Evolutionary conservation across 2,113 vertebrate genomes (phyloP).

Genomic region (Tenrec ecaudatus): DNA sequence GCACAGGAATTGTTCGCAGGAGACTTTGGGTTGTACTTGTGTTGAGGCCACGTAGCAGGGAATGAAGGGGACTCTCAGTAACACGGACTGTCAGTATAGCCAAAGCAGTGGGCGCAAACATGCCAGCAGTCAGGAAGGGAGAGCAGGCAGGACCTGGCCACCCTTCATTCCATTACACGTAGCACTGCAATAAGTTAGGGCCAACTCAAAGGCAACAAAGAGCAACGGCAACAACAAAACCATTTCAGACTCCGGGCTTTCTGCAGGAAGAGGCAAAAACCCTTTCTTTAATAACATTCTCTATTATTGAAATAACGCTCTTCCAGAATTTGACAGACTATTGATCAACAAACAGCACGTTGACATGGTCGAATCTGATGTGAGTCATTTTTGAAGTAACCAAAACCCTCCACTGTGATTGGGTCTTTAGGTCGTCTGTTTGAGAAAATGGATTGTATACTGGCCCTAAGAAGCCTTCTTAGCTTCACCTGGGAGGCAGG

Average conservation of each 20-base stretch:
- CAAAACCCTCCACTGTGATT: background rate
- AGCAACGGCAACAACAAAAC: background rate
- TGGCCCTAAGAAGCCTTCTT: slow-evolving; percentile 6
- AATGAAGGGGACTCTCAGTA: background rate
- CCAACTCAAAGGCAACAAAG: background rate
- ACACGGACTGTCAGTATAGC: background rate
- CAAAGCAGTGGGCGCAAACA: background rate
- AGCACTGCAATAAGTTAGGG: background rate
- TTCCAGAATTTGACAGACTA: slow-evolving; percentile 22
- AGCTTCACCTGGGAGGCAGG: background rate
- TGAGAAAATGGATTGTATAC: background rate
- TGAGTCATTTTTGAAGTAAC: slow-evolving; percentile 9
- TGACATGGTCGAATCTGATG: slow-evolving; percentile 19
- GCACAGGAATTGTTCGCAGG: background rate
- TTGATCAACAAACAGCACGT: background rate
- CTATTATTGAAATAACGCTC: background rate
- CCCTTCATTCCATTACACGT: background rate
- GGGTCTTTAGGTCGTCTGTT: background rate
- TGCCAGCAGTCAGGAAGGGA: background rate
- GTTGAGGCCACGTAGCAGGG: background rate
- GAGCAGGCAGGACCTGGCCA: background rate
- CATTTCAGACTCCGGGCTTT: background rate
- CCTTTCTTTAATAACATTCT: background rate
- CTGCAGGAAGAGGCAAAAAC: background rate
- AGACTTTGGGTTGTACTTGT: background rate